Evolutionary conservation across 2,888 invertebrate genomes (phyloP).

Genomic region (Pheosia gnoma): DNA sequence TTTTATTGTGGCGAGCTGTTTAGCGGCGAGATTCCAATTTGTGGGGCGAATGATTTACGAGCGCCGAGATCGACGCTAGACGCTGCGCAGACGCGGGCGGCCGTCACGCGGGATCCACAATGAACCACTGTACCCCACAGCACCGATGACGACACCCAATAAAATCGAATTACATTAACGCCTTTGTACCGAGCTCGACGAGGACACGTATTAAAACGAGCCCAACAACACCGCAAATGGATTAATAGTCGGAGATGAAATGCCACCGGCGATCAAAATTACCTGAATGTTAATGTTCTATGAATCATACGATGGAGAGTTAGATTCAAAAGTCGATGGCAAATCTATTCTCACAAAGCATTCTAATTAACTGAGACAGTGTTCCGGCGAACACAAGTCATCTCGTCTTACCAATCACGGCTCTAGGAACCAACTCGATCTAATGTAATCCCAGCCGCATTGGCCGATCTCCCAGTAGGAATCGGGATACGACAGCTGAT

Average conservation of each 20-base stretch:
- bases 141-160: conserved; percentile 35
- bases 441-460: conserved; percentile 70
- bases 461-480: conserved; percentile 73
- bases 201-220: background rate
- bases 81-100: conserved; percentile 62
- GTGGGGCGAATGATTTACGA: conserved; percentile 74
- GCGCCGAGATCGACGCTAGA: conserved; percentile 59
- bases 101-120: conserved; percentile 41
- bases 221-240: background rate
- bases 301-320: conserved; percentile 32
- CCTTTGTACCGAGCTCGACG: conserved; percentile 21
- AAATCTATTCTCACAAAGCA: conserved; percentile 59
- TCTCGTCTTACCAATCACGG: conserved; percentile 67
- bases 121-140: conserved; percentile 44
- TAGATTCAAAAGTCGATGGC: conserved; percentile 47
- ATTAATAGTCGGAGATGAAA: conserved; percentile 4
- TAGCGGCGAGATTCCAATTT: conserved; percentile 75
- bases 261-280: conserved; percentile 24
- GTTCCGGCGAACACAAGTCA: conserved; percentile 57
- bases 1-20: conserved; percentile 70
- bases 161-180: conserved; percentile 42
- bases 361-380: conserved; percentile 62
- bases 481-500: conserved; percentile 78
- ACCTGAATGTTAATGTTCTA: conserved; percentile 21
- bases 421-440: conserved; percentile 63